phyloP scores from a whole-genome alignment of 1,140 invertebrate species.

The Drosophila nebulosa region DNA sequence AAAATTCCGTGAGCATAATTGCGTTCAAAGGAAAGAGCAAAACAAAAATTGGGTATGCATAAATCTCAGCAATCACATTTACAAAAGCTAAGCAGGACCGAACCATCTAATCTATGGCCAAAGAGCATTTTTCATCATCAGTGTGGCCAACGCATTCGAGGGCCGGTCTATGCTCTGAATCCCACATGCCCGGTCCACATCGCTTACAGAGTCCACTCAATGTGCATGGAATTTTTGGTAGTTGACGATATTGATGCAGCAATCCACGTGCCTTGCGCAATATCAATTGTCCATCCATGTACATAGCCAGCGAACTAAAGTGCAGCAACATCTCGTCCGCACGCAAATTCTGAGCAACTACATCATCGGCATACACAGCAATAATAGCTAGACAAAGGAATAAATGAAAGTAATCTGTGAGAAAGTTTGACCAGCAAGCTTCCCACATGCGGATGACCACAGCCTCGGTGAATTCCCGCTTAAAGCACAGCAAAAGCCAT shows the following conservation, averaged over 20 bases:
- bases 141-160: constrained; percentile 86
- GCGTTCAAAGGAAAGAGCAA: background rate
- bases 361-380: constrained; percentile 94
- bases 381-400: constrained; percentile 95
- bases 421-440: constrained; percentile 96
- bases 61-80: background rate
- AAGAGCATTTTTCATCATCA: constrained; percentile 80
- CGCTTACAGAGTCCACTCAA: constrained; percentile 92
- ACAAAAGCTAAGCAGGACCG: background rate
- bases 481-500: constrained; percentile 96
- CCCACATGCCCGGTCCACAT: constrained; percentile 96
- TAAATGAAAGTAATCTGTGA: constrained; percentile 95
- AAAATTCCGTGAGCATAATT: background rate
- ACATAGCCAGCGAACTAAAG: constrained; percentile 97
- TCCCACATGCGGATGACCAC: constrained; percentile 95
- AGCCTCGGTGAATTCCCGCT: constrained; percentile 93
- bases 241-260: constrained; percentile 92
- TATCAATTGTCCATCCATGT: constrained; percentile 96
- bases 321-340: constrained; percentile 96
- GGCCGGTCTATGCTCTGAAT: constrained; percentile 91
- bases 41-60: background rate
- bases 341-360: constrained; percentile 92
- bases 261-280: constrained; percentile 95
- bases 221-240: constrained; percentile 93
- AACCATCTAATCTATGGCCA: constrained; percentile 79